Evolutionary conservation across 2,888 invertebrate species (phyloP).

Genomic region (Steromphala cineraria): DNA sequence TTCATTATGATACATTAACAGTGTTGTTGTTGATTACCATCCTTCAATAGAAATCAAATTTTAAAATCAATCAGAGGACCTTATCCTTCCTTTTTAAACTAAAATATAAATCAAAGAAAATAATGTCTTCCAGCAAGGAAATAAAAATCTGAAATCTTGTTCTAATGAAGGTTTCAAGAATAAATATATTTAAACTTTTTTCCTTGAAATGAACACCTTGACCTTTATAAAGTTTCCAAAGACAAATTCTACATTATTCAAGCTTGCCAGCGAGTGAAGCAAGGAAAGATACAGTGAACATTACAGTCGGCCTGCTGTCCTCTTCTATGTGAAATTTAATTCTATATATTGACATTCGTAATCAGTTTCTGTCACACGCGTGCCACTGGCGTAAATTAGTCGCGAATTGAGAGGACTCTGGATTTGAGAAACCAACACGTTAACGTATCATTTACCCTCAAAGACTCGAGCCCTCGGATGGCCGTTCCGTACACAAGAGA

Average conservation of each 20-base stretch:
- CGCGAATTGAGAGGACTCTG: not conserved
- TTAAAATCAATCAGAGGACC: too few species aligned
- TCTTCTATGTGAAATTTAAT: not conserved
- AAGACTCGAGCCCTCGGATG: not conserved
- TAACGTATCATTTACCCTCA: not conserved
- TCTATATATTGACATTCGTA: slow-evolving; percentile 15
- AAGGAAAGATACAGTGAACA: not conserved
- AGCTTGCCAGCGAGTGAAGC: not conserved
- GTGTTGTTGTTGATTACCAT: too few species aligned
- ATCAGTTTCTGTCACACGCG: slow-evolving; percentile 9
- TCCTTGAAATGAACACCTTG: too few species aligned
- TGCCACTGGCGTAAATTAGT: slow-evolving; percentile 3
- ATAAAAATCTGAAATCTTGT: too few species aligned
- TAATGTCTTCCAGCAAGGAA: too few species aligned
- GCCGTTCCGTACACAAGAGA: not conserved
- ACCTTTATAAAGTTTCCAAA: not conserved
- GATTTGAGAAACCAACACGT: not conserved
- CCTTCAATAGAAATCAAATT: too few species aligned
- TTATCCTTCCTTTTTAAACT: too few species aligned
- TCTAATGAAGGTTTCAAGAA: too few species aligned
- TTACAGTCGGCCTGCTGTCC: not conserved
- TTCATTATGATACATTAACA: too few species aligned
- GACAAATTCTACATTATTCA: not conserved
- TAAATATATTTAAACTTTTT: too few species aligned
- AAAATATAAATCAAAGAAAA: too few species aligned